phyloP scores from a whole-genome alignment of 2,113 vertebrate genomes.

The Thalassarche chlororhynchos region DNA sequence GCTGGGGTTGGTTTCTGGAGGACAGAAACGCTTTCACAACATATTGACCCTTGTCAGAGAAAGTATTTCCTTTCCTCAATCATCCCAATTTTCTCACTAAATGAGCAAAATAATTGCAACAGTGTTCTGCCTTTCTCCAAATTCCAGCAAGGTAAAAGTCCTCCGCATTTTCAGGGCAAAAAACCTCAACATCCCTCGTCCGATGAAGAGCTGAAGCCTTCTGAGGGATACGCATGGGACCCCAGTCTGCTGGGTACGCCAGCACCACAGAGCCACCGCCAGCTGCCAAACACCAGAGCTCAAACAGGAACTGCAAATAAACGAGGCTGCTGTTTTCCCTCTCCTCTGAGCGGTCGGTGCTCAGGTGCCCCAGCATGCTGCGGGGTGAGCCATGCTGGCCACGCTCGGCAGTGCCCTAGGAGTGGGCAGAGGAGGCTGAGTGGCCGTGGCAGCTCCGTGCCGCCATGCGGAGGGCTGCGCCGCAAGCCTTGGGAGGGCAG shows the following conservation, averaged over 20 bases:
- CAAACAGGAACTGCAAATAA: accelerated
- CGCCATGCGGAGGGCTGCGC: neutral
- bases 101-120: neutral
- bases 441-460: accelerated
- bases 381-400: accelerated
- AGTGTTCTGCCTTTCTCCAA: neutral
- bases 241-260: accelerated
- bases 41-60: neutral
- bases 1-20: neutral
- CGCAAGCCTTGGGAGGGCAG: neutral
- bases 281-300: neutral
- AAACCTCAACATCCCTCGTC: accelerated
- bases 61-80: neutral
- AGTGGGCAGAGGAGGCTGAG: neutral
- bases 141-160: neutral
- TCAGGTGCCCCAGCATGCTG: accelerated
- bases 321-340: too few relatives aligned
- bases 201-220: neutral
- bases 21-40: neutral
- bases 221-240: accelerated
- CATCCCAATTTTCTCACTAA: neutral
- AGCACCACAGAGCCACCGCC: accelerated
- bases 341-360: accelerated
- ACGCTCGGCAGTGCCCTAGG: accelerated
- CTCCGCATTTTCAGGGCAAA: neutral